Base-by-base conservation (phyloP, 1,140 invertebrate genomes). In the Telenomus remus region DNA sequence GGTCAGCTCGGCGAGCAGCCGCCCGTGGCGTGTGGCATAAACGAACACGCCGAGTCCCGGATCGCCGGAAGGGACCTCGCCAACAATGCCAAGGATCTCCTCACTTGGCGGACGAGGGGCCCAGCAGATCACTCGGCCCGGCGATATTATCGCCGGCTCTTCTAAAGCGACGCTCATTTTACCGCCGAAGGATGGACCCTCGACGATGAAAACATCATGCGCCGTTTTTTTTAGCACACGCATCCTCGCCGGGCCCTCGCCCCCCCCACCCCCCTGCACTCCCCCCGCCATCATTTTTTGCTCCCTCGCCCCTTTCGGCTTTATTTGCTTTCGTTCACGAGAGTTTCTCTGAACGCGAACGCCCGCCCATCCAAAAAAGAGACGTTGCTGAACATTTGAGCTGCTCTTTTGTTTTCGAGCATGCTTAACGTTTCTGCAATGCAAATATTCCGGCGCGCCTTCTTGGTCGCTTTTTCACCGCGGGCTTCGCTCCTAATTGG, bases 11-110 rank as follows among this genome's bases (percentile, higher is more conserved):
- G 55, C 44, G 16, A 47, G 63, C 61, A 73, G 51, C 76, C 76
- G 79, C 79, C 73, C 53, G 72, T 76, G 73, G 76, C 79, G 76
- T 76, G 79, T 78, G 70, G 73, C 73, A 69, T 74, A 73, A 74
- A 70, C 64, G 73, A 69, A 61, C 70, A 46, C 48, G 65, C 60
- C 19, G 48, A 70, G 63, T 37, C 47, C 71, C 59, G 65, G 65
- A 69, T 75, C 79, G 73, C 76, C 76, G 79, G 76, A 77, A 79
- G 73, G 79, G 73, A 70, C 70, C 59, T 65, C 70, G 57, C 61
- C 75, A 78, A 79, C 80, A 81, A 81, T 81, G 80, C 80, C 78
- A 79, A 79, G 75, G 77, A 81, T 79, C 78, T 57, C 50, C 46
- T 63, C 47, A 19, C 35, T 54, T 47, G n/a, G 65, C 55, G 42